Conservation (phyloP, 2,888 invertebrate genomes). For the Tridacna crocea region DNA sequence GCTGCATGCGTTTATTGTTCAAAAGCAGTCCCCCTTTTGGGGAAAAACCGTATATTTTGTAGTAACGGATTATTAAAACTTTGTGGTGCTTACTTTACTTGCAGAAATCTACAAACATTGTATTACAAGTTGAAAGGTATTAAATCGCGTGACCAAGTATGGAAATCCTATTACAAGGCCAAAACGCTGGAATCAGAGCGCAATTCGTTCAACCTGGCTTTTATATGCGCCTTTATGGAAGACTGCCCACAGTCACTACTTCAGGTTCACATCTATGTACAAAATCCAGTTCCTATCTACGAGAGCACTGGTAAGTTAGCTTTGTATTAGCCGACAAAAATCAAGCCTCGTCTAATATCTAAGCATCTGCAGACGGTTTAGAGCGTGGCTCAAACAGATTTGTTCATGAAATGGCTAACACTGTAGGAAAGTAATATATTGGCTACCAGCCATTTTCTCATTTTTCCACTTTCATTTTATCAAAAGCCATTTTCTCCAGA, state of each 20-base stretch:
- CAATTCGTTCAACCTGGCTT: conserved; percentile 7
- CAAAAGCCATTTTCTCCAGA: no score
- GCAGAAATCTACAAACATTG: background rate
- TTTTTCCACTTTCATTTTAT: no score
- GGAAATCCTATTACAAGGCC: conserved; percentile 7
- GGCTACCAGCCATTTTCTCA: no score
- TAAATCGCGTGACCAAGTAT: background rate
- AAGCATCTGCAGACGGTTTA: no score
- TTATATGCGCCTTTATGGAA: conserved; percentile 22
- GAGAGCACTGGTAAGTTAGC: conserved; percentile 12
- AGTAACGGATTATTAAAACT: no score
- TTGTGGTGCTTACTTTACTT: background rate
- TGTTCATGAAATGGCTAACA: no score
- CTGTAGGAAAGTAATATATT: no score
- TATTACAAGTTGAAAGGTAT: conserved; percentile 1
- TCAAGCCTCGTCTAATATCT: background rate
- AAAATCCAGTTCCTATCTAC: conserved; percentile 7
- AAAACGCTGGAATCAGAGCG: conserved; percentile 14
- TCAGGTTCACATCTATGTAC: conserved; percentile 8
- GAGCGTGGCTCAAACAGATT: no score
- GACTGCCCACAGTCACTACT: conserved; percentile 8
- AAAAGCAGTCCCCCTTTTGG: no score
- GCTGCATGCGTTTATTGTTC: no score
- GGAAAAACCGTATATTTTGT: no score
- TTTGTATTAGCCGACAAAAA: no score